Conservation (phyloP, 92 coral and sea anemone species). For the Desmophyllum pertusum region DNA sequence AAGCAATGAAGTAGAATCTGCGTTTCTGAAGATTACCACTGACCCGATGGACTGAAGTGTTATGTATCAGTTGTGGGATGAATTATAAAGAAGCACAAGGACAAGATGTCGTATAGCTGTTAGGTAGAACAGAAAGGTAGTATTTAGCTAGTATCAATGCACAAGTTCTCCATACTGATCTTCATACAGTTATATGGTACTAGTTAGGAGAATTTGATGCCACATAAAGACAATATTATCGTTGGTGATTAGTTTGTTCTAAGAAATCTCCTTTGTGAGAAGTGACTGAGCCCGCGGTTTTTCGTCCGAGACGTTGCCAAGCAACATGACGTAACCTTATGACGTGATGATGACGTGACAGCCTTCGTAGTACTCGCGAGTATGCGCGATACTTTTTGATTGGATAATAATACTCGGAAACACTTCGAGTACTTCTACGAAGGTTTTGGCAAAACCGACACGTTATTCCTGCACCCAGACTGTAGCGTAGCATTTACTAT, state of each 20-base stretch:
- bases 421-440: not conserved
- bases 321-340: not conserved
- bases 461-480: not conserved
- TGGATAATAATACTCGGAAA: not conserved
- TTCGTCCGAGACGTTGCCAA: not conserved
- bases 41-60: not conserved
- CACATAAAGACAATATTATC: not conserved
- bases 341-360: not conserved
- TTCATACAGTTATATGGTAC: not conserved
- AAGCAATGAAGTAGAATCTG: not conserved
- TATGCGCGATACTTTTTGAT: not conserved
- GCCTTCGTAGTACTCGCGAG: not conserved
- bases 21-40: not conserved
- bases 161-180: too few relatives aligned
- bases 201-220: not conserved
- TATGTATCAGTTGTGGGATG: not conserved
- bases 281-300: not conserved
- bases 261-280: not conserved
- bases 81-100: not conserved
- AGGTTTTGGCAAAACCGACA: not conserved
- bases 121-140: conserved; percentile 2
- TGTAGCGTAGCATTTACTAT: not conserved
- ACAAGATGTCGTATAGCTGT: not conserved
- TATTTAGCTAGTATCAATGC: not conserved
- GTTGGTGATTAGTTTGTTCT: not conserved